A percentile compares a stretch with the other conserved stretches of the same genome.
These are phyloP conservation scores for Pachymerium ferrugineum DNA, from an alignment of 2,888 invertebrate species.

Conservation along the genomic window DNA sequence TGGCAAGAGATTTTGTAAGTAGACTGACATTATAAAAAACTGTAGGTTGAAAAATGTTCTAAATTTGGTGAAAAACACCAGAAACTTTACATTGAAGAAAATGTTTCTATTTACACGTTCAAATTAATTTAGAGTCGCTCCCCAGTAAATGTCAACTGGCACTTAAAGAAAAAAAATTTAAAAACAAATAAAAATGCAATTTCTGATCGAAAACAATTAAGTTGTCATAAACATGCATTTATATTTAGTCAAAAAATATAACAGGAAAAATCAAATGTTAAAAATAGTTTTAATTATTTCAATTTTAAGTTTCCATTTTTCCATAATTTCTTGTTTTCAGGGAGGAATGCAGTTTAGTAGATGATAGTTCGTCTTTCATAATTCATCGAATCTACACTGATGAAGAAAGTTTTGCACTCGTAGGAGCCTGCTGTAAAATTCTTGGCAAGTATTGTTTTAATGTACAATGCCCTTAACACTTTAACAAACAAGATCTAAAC, in stretches of 20 bases:
- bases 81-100: background rate
- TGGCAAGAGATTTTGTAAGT: constrained; percentile 41
- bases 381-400: constrained; percentile 42
- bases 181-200: no score
- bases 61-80: background rate
- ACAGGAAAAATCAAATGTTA: background rate
- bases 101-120: no score
- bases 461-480: no score
- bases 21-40: background rate
- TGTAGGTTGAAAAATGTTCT: background rate
- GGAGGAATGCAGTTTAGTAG: constrained; percentile 38
- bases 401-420: constrained; percentile 40
- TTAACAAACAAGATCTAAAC: no score
- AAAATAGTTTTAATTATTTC: background rate
- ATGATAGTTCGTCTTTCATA: constrained; percentile 41
- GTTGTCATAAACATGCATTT: no score
- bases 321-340: constrained; percentile 37
- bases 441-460: no score
- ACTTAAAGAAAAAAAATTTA: no score
- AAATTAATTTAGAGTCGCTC: no score
- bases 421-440: constrained; percentile 41
- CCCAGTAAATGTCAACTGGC: no score
- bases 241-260: no score
- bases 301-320: background rate
- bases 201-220: no score